phyloP scores from a whole-genome alignment of 2,888 invertebrate genomes.

The Escarpia spicata region DNA sequence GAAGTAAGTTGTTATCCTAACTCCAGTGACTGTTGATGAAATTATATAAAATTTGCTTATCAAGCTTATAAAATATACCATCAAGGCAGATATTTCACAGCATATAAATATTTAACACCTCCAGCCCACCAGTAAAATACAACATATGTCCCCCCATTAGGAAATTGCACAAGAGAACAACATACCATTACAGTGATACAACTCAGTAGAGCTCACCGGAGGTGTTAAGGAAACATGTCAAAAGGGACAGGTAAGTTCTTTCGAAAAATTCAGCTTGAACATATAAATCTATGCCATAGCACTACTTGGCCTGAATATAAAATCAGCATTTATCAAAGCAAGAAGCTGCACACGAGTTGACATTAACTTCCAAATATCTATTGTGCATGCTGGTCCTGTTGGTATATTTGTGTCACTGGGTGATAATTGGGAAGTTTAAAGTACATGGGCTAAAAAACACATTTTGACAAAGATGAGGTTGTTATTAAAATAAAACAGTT shows the following conservation, averaged over 20 bases:
- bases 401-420: not conserved
- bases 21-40: too few species aligned
- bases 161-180: not conserved
- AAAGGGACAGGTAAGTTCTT: not conserved
- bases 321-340: not conserved
- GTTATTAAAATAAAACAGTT: not conserved
- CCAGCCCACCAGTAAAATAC: not conserved
- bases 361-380: not conserved
- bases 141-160: not conserved
- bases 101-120: not conserved
- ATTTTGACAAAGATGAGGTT: not conserved
- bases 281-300: not conserved
- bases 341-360: not conserved
- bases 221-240: not conserved
- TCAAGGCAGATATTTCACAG: not conserved
- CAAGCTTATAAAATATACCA: not conserved
- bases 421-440: not conserved
- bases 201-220: not conserved
- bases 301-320: not conserved
- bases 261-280: not conserved
- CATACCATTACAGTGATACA: not conserved
- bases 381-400: not conserved
- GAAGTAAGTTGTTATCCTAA: too few species aligned
- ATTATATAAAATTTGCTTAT: too few species aligned
- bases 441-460: not conserved